Base-by-base conservation (phyloP, 1,140 invertebrate species). In the Mylabris phalerata region DNA sequence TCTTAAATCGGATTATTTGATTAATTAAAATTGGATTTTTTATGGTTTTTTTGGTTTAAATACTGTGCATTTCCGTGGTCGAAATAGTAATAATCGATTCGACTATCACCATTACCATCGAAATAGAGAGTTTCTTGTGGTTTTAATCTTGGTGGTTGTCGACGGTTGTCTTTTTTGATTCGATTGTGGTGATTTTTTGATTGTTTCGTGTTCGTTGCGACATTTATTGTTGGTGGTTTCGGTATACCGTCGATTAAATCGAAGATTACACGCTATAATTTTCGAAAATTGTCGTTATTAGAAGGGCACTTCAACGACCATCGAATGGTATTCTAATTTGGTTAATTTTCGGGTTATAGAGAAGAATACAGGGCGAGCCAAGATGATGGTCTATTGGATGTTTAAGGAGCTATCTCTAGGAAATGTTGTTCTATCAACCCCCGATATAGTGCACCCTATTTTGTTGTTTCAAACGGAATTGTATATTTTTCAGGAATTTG, bases 11-110 rank as follows among this genome's bases (percentile, higher is more conserved):
- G 19, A 19, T 19, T 13, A 13, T 13, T 19, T 19, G 19, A 19
- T 19, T 19, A 19, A 19, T 19, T 19, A 19, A 19, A 19, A 19
- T 19, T 19, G 19, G 19, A 19, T 19, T 19, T 0, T 19, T 19
- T 19, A 19, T 19, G 19, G 1, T 13, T 13, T 13, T 13, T 13
- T 13, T 13, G 19, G 19, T 19, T 19, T 19, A 19, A 19, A 19
- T 60, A 84, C 73, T 79, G 79, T 3, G 81, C 78, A 62, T 80
- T 82, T 42, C 83, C 83, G 62, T 85, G 82, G 67, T 86, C 84
- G 60, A 85, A 86, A 45, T 83, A 84, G 70, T 86, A 85, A 42
- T 84, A 78, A 56, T 85, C 83, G 5, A 82, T 78, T 59, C 74
- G 75, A 55, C 79, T 75, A 26, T 60, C 61, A 4, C 57, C 58